A percentile compares a stretch with the other conserved stretches of the same genome.
phyloP scores from a whole-genome alignment of 2,888 invertebrate species.

The Trichogramma dendrolimi region DNA sequence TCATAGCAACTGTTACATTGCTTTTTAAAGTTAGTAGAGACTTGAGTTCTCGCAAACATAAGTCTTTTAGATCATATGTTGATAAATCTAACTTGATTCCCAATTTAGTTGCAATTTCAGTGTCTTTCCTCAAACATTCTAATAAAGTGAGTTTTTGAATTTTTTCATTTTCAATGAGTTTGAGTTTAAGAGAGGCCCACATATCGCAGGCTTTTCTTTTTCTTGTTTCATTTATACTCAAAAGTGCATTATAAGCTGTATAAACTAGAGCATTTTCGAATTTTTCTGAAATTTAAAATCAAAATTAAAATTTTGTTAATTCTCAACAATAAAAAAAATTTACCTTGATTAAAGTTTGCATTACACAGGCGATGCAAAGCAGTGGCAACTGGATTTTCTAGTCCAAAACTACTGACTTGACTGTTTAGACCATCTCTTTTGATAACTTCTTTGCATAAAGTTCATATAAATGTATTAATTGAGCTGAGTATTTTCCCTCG shows the following conservation, averaged over 20 bases:
- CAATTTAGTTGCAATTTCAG: constrained; percentile 30
- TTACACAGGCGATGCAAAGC: constrained; percentile 31
- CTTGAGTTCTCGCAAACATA: constrained; percentile 41
- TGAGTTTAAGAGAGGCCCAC: constrained; percentile 43
- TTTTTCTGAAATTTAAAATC: constrained; percentile 23
- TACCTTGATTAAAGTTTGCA: constrained; percentile 22
- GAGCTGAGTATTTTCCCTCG: constrained; percentile 32
- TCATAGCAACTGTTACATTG: constrained; percentile 37
- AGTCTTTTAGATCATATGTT: constrained; percentile 35
- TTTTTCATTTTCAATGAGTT: constrained; percentile 28
- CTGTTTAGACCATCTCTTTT: constrained; percentile 33
- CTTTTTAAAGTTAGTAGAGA: constrained; percentile 33
- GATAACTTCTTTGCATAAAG: constrained; percentile 34
- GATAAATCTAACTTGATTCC: constrained; percentile 35
- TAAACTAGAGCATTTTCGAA: constrained; percentile 40
- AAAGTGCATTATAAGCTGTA: constrained; percentile 39
- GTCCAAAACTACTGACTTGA: constrained; percentile 23
- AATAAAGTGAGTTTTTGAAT: constrained; percentile 33
- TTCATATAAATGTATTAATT: constrained; percentile 32
- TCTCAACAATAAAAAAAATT: background rate
- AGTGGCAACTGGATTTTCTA: constrained; percentile 29
- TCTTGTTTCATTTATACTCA: constrained; percentile 33
- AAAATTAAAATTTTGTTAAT: constrained; percentile 1
- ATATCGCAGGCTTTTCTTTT: constrained; percentile 40
- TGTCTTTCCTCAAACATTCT: constrained; percentile 36